Evolutionary conservation across 37 sponge, comb jelly and placozoan genomes (phyloP), one percentile per base, ranked within the genome.

Genomic region (Beroe ovata): DNA sequence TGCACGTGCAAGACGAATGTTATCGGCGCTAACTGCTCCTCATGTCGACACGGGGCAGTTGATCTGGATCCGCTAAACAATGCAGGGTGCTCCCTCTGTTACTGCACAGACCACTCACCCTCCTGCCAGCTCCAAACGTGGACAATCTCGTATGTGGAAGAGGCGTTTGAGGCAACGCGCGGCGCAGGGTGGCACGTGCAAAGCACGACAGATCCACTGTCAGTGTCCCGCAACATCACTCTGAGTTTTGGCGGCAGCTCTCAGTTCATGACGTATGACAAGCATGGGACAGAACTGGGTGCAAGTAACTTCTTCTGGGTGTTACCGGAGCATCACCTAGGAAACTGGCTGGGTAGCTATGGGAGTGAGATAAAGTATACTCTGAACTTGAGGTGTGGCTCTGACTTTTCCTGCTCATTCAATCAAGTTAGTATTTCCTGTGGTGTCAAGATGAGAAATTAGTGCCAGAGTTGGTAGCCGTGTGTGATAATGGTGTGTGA

Each of bases 1-100:
- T 77, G 84, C 84, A 77, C 84, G 84, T 77, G 84, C 84, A 77
- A 77, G 41, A 11, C 47, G 11, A 77, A 77, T 40, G 84, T 77
- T 4, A 77, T 77, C 84, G 84, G 84, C 42, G 42, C 84, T 25
- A 54, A 77, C 54, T 77, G 84, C 54, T 14, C 84, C n/a, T n/a
- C n/a, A 14, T 77, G 84, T 25, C 41, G 84, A 14, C 84, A 77
- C 54, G 84, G 84, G 1, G 28, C 84, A 14, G 84, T 77, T 33
- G 84, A 42, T 4, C 18, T 77, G 84, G 84, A 77, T 28, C 54
- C 54, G 2, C 2, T 0, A 2, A 77, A 77, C 21, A 28, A 39
- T 25, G 84, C 35, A 8, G 84, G 84, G 22, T 77, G 84, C 38
- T 33, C 38, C n/a, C 35, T 21, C 36, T 77, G 84, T 26, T 77